phyloP scores from a whole-genome alignment of 2,797 vertebrate species.

The Presbytis comata region DNA sequence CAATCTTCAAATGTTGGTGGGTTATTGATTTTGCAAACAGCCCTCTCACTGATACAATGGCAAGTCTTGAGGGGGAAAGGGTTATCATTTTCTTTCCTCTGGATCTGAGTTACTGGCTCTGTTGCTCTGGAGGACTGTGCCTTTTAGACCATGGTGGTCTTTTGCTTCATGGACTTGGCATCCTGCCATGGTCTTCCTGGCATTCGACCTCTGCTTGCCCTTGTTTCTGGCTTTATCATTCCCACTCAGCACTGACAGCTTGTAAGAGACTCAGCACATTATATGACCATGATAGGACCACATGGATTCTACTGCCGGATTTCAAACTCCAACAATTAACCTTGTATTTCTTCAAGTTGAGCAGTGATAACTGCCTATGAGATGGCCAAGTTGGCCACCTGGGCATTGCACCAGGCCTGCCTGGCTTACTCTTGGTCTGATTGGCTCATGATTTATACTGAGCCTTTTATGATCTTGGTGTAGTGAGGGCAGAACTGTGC shows the following conservation, averaged over 20 bases:
- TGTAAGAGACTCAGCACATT: neutral
- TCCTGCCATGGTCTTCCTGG: neutral
- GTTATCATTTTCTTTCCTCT: neutral
- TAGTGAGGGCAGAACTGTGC: neutral
- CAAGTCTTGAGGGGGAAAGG: neutral
- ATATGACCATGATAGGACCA: neutral
- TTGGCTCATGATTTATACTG: neutral
- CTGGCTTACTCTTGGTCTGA: neutral
- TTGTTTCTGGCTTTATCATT: neutral
- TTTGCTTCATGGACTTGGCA: neutral
- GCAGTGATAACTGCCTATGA: neutral
- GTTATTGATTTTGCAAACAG: neutral
- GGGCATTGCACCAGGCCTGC: neutral
- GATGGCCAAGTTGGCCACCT: accelerated
- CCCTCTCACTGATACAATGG: neutral
- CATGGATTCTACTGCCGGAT: neutral
- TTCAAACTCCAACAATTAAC: neutral
- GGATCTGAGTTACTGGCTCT: neutral
- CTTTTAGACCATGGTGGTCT: neutral
- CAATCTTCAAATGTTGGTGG: neutral
- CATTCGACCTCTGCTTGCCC: neutral
- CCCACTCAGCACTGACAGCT: neutral
- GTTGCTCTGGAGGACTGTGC: neutral
- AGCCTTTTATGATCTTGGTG: neutral
- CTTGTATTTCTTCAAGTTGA: neutral